These are phyloP conservation scores for Gephyroberyx darwinii DNA, from an alignment of 2,797 vertebrate species.

Conservation along the genomic window DNA sequence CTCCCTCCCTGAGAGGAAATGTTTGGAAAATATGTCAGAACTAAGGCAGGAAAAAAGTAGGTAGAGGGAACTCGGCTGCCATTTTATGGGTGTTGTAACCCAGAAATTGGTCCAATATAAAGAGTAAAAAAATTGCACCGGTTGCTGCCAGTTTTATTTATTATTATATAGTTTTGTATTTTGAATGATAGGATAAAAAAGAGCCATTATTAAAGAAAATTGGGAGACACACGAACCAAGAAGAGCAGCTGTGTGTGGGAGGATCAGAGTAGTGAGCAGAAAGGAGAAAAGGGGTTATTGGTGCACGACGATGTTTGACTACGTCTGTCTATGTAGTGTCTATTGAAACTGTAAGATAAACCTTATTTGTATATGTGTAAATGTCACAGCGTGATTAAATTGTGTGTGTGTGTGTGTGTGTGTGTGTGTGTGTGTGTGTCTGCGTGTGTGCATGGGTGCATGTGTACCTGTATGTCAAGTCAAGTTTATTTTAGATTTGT, in stretches of 20 bases:
- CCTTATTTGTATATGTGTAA: neutral
- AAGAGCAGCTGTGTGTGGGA: slow-evolving; percentile 76
- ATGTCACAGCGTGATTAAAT: too few relatives aligned
- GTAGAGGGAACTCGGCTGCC: too few relatives aligned
- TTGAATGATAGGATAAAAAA: slow-evolving; percentile 32
- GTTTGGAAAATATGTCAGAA: neutral
- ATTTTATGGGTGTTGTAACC: neutral
- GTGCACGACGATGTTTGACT: slow-evolving; percentile 49
- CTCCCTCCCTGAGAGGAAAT: neutral
- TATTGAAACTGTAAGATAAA: slow-evolving; percentile 20
- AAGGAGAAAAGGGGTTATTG: slow-evolving; percentile 44
- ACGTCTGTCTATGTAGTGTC: slow-evolving; percentile 27
- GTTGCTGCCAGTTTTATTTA: slow-evolving; percentile 15
- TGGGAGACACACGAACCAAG: slow-evolving; percentile 50
- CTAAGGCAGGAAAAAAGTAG: neutral
- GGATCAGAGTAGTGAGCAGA: slow-evolving; percentile 55
- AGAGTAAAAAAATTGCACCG: neutral
- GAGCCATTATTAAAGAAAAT: slow-evolving; percentile 32
- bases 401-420: too few relatives aligned
- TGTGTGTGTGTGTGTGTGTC: too few relatives aligned
- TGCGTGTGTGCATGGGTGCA: too few relatives aligned
- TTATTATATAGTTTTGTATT: slow-evolving; percentile 21
- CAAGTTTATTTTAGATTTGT: neutral
- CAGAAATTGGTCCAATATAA: too few relatives aligned
- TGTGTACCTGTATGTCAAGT: neutral